Base-by-base conservation (phyloP, 2,113 vertebrate genomes). In the Hippoglossus stenolepis region DNA sequence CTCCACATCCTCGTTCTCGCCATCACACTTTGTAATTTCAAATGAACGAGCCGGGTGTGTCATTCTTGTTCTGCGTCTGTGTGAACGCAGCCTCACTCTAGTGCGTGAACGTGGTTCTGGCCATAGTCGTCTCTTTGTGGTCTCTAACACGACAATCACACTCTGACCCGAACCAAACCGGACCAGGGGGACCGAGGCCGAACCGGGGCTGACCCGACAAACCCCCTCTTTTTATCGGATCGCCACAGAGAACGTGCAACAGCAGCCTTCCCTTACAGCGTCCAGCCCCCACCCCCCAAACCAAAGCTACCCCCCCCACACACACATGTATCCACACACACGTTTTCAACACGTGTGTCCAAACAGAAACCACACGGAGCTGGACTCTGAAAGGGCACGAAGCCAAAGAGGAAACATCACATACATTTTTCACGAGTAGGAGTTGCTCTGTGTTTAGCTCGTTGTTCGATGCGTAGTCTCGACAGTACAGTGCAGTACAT, bases 91-190 rank as follows among this genome's bases (percentile, higher is more conserved):
- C 43, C 63, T 17, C 79, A 74, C 63, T 74, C 47, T 35, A 64
- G 54, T 64, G 65, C 74, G 70, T 79, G 66, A 62, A 73, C 8
- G 63, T 73, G 74, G 84, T 85, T 91, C 87, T 85, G 67, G 70
- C 72, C 57, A 3, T 64, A 80, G 87, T 90, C 57, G 77, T 85
- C 82, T 89, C 78, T 87, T 79, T 79, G 83, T 61, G 86, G 73
- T 92, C 79, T 90, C 80, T 67, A 77, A 86, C 58, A 26, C 65
- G 91, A 94, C 93, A 94, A 92, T 94, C 90, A 90, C 69, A 59
- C 73, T 83, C 65, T 65, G 67, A 88, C 66, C 81, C 73, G 77
- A 88, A 92, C 89, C 90, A 92, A 93, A 94, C 73, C 10, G 57
- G 84, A 91, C 85, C 88, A 64, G 57, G 28, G 73, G 70, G 54